Evolutionary conservation across 2,888 invertebrate genomes (phyloP).

Genomic region (Meiosimyza platycephala): DNA sequence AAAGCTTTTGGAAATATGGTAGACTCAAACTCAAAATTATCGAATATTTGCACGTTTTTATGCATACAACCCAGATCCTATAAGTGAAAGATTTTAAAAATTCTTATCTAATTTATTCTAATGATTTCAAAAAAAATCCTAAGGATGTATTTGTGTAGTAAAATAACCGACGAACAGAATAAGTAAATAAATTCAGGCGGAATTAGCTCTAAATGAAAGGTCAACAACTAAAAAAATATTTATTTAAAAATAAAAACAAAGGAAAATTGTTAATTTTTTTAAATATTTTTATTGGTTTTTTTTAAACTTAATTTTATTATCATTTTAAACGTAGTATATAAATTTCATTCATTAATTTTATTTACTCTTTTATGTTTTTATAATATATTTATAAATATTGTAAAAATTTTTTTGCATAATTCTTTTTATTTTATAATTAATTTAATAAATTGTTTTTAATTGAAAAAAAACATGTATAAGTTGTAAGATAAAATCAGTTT

Average conservation of each 20-base stretch:
- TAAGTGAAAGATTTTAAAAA: too few relatives aligned
- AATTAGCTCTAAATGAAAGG: too few relatives aligned
- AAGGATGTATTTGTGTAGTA: too few relatives aligned
- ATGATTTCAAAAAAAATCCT: too few relatives aligned
- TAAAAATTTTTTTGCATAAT: constrained; percentile 34
- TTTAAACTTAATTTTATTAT: constrained; percentile 28
- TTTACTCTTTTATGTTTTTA: constrained; percentile 13
- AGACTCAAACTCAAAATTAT: too few relatives aligned
- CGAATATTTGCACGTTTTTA: too few relatives aligned
- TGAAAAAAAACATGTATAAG: constrained; percentile 10
- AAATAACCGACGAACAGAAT: too few relatives aligned
- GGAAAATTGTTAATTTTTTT: constrained; percentile 19
- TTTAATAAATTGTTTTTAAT: constrained; percentile 29
- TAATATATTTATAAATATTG: constrained; percentile 32
- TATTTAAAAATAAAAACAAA: background rate
- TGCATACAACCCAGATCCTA: too few relatives aligned
- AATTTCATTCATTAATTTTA: constrained; percentile 28
- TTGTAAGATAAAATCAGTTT: constrained; percentile 21
- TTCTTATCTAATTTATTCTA: too few relatives aligned
- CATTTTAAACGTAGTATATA: constrained; percentile 34
- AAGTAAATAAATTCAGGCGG: too few relatives aligned
- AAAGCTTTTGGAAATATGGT: too few relatives aligned
- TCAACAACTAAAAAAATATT: too few relatives aligned
- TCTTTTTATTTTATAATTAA: constrained; percentile 27
- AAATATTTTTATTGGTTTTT: constrained; percentile 27